A percentile compares a stretch with the other conserved stretches of the same genome.
Conservation (phyloP, 2,113 vertebrate genomes). For the Peucedramus taeniatus region DNA sequence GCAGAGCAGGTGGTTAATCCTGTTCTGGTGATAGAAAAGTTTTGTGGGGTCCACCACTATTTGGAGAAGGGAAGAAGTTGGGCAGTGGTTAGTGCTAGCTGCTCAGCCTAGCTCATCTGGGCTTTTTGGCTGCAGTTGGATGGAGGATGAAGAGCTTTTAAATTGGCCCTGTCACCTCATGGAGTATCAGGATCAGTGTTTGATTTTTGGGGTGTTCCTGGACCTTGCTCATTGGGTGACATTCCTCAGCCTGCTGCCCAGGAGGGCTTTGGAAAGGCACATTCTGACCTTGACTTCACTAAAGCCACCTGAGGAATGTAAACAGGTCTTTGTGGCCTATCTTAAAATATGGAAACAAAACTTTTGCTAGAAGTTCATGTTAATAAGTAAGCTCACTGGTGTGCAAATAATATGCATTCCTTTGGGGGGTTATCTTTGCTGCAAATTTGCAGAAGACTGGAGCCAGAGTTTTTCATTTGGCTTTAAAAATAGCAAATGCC, state of each 20-base stretch:
- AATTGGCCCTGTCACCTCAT: background rate
- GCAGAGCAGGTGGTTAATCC: background rate
- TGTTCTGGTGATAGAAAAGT: background rate
- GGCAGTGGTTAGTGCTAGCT: background rate
- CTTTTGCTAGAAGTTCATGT: background rate
- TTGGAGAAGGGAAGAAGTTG: background rate
- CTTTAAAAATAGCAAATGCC: background rate
- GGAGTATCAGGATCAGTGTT: background rate
- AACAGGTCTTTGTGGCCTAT: background rate
- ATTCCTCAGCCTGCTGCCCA: background rate
- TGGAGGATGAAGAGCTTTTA: background rate
- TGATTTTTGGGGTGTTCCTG: background rate
- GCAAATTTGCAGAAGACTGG: background rate
- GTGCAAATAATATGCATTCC: constrained; percentile 9
- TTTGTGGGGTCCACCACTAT: background rate
- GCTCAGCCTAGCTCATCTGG: background rate
- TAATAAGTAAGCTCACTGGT: constrained; percentile 45
- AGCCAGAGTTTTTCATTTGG: background rate
- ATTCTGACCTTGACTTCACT: background rate
- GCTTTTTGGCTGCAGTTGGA: background rate
- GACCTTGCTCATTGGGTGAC: background rate
- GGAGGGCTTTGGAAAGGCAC: background rate
- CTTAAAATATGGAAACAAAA: background rate
- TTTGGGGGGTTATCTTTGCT: background rate
- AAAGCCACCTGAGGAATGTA: background rate